Evolutionary conservation across 2,797 vertebrate species (phyloP), one percentile per base, ranked within the genome.

Genomic region (Carduelis carduelis): DNA sequence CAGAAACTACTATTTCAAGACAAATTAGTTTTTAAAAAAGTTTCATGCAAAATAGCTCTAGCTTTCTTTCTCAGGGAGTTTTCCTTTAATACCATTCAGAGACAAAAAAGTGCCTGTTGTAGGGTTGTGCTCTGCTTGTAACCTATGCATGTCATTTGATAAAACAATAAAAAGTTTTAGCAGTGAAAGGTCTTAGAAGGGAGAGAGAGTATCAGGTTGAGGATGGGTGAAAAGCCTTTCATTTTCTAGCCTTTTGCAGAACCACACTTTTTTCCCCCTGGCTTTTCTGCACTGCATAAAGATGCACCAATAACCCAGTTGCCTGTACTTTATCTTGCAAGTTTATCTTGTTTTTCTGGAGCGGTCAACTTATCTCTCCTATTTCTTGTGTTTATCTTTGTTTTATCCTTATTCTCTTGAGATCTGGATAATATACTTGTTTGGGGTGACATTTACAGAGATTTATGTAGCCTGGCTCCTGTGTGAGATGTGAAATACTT

Each of bases 1-100:
- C 77, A 27, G 64, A 96, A 95, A 72, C 66, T 68, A 28, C 35
- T 86, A 12, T 71, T 92, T 72, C 44, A 83, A 87, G 66, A 93
- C 35, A 66, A 63, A 93, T 46, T 43, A 84, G 59, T 68, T 82
- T 59, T 20, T 0, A 20, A 30, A 4, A 37, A 37, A 37, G 37
- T 37, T 37, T 37, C 37, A 37, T 37, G 37, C 37, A 37, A 37
- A 37, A 37, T 37, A 37, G 37, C 37, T 37, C 37, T 37, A 37
- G 37, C 37, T 37, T 37, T 37, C 37, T 37, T 37, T 37, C 37
- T 37, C 37, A 37, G 37, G 37, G 37, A 37, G 37, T 37, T 37
- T 37, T 37, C 32, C 43, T 70, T 79, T 60, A 82, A 35, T 65
- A 34, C 6, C 2, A 7, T 53, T 75, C 32, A 43, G 53, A 63